A percentile compares a stretch with the other conserved stretches of the same genome.
Evolutionary conservation across 2,888 invertebrate species (phyloP).

Genomic region (Lasius fuliginosus): DNA sequence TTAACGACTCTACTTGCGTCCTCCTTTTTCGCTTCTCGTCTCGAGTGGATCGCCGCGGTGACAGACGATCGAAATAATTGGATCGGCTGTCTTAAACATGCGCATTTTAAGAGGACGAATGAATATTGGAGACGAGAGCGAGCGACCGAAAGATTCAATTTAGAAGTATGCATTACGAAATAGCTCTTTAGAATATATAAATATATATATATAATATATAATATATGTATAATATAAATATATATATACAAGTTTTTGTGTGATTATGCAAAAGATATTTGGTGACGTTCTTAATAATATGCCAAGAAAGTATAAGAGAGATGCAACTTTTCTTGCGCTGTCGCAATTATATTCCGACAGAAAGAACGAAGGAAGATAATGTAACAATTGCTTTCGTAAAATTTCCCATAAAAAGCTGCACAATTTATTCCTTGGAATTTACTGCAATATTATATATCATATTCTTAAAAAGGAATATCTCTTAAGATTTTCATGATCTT

Average conservation of each 20-base stretch:
- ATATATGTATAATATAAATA: background rate
- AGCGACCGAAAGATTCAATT: constrained; percentile 24
- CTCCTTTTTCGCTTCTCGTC: constrained; percentile 32
- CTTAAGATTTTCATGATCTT: background rate
- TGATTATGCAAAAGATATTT: constrained; percentile 34
- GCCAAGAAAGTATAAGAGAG: background rate
- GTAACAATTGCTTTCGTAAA: constrained; percentile 38
- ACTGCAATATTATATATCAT: constrained; percentile 13
- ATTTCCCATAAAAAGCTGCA: constrained; percentile 25
- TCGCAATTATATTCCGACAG: constrained; percentile 32
- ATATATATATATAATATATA: no score
- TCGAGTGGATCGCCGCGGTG: constrained; percentile 40
- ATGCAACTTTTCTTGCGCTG: constrained; percentile 30
- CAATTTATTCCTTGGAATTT: constrained; percentile 21
- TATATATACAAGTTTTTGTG: constrained; percentile 18
- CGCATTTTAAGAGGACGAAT: constrained; percentile 44
- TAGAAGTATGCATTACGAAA: constrained; percentile 17
- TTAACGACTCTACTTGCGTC: constrained; percentile 38
- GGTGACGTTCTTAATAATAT: constrained; percentile 35
- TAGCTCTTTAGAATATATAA: background rate
- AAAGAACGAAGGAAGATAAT: constrained; percentile 23
- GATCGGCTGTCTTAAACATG: constrained; percentile 58
- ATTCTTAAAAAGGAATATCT: background rate
- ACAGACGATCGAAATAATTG: constrained; percentile 63
- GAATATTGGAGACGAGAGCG: constrained; percentile 39